Evolutionary conservation across 2,797 vertebrate genomes (phyloP).

Genomic region (Sebastes aleutianus): DNA sequence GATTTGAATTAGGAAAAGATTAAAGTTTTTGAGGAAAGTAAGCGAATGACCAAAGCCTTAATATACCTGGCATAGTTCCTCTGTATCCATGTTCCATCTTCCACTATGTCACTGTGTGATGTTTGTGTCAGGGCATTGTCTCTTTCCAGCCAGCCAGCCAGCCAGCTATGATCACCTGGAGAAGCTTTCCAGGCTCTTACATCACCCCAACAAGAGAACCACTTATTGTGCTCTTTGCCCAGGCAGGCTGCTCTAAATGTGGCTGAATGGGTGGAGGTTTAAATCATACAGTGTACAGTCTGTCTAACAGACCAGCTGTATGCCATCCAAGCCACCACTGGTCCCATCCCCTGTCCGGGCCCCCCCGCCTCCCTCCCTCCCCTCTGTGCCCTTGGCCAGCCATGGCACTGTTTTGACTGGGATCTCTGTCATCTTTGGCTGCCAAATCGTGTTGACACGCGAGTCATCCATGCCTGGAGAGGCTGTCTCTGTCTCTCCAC

Average conservation of each 20-base stretch:
- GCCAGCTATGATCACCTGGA: constrained; percentile 49
- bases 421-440: constrained; percentile 79
- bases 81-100: constrained; percentile 15
- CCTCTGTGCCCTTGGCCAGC: constrained; percentile 29
- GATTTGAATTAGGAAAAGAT: background rate
- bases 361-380: background rate
- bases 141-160: constrained; percentile 7
- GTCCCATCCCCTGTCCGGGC: constrained; percentile 57
- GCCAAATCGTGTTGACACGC: constrained; percentile 72
- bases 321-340: constrained; percentile 42
- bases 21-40: background rate
- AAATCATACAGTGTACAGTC: constrained; percentile 49
- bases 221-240: constrained; percentile 48
- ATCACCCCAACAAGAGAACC: constrained; percentile 55
- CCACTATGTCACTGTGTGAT: constrained; percentile 13
- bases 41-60: background rate
- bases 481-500: constrained; percentile 39
- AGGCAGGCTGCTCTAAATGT: constrained; percentile 31
- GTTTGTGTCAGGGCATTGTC: constrained; percentile 43
- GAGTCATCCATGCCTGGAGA: constrained; percentile 61
- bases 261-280: constrained; percentile 38
- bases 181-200: constrained; percentile 52
- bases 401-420: constrained; percentile 75
- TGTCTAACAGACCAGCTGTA: constrained; percentile 59
- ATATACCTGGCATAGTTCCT: background rate